phyloP scores from a whole-genome alignment of 2,888 invertebrate genomes.

The Physocephala rufipes region DNA sequence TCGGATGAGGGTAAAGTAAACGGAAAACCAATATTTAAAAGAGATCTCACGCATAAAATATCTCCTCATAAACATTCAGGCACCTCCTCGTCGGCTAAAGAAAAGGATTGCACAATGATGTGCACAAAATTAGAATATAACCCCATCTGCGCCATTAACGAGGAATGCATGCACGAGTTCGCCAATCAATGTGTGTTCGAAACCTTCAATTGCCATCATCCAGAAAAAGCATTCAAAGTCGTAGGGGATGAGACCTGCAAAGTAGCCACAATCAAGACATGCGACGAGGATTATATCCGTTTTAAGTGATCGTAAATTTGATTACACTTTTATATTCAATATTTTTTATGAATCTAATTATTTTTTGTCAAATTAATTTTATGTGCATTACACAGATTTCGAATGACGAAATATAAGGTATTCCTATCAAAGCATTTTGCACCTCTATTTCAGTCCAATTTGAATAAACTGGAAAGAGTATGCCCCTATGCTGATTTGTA shows the following conservation, averaged over 20 bases:
- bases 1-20: not conserved
- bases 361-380: no score
- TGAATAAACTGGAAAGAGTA: no score
- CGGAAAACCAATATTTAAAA: not conserved
- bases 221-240: slow-evolving; percentile 50
- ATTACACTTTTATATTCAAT: no score
- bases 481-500: no score
- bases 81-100: not conserved
- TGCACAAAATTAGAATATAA: slow-evolving; percentile 57
- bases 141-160: slow-evolving; percentile 57
- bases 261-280: slow-evolving; percentile 47
- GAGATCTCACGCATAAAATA: not conserved
- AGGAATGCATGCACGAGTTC: slow-evolving; percentile 56
- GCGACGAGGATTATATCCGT: slow-evolving; percentile 49
- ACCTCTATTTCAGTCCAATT: no score
- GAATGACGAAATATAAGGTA: no score
- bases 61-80: not conserved
- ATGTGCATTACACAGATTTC: no score
- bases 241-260: slow-evolving; percentile 52
- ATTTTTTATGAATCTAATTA: no score
- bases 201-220: slow-evolving; percentile 57
- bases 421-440: no score
- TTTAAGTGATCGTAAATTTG: not conserved
- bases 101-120: slow-evolving; percentile 44
- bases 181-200: slow-evolving; percentile 59